Conservation (phyloP, 2,797 vertebrate genomes). For the Rhinogobio ventralis region DNA sequence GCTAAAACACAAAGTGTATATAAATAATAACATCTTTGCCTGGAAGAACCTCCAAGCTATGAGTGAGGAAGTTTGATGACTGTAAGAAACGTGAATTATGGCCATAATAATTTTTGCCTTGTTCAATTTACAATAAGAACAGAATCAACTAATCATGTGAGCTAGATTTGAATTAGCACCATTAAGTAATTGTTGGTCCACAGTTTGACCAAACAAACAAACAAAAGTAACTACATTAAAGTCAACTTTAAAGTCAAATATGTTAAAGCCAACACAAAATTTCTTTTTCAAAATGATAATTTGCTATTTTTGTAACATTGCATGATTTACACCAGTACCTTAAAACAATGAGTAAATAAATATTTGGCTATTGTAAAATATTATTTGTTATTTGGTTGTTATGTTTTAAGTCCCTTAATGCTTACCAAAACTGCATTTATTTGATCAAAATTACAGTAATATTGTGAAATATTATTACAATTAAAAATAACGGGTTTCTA, state of each 20-base stretch:
- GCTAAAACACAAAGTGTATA: conserved; percentile 30
- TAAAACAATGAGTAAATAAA: neutral
- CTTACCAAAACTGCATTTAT: neutral
- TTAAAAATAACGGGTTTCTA: neutral
- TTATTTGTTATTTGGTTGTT: neutral
- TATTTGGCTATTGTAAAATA: neutral
- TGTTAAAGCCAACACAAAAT: neutral
- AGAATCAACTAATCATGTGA: neutral
- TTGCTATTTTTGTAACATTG: neutral
- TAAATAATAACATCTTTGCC: conserved; percentile 16
- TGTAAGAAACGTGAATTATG: conserved; percentile 44
- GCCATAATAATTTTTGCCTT: neutral
- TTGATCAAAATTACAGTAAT: neutral
- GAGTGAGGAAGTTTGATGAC: conserved; percentile 57
- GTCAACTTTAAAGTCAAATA: neutral
- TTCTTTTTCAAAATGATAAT: neutral
- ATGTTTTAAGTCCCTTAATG: neutral
- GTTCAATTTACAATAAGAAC: neutral
- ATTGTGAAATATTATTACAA: neutral
- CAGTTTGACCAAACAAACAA: neutral
- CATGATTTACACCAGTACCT: neutral
- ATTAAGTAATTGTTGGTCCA: neutral
- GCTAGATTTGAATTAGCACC: neutral
- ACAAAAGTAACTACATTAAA: neutral
- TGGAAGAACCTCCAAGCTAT: neutral